Conservation (phyloP, 2,888 invertebrate species). For the Lissonota sp. region DNA sequence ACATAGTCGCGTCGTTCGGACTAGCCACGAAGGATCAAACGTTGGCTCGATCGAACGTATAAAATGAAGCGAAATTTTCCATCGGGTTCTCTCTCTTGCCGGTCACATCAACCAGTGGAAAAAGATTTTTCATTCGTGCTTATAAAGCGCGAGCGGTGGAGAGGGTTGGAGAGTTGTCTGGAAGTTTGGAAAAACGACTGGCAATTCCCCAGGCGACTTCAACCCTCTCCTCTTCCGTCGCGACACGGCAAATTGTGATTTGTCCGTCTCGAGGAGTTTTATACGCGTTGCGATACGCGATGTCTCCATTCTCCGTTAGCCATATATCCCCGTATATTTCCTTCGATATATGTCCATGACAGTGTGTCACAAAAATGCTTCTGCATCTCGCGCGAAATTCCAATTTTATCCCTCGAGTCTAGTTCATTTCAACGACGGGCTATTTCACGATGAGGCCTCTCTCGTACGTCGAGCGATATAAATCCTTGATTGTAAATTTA, state of each 20-base stretch:
- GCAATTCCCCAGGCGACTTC: conserved; percentile 3
- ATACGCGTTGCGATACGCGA: not conserved
- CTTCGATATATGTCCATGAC: not conserved
- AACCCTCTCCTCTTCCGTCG: not conserved
- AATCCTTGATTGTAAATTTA: conserved; percentile 3
- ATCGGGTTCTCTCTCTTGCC: not conserved
- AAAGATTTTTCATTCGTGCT: not conserved
- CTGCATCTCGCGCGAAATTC: not conserved
- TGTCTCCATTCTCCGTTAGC: not conserved
- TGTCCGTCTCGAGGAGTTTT: not conserved
- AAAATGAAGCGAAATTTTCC: not conserved
- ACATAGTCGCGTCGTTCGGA: not conserved
- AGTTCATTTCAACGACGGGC: conserved; percentile 13
- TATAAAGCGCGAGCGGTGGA: not conserved
- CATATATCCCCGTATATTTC: not conserved
- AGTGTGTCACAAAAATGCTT: not conserved
- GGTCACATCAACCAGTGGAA: not conserved
- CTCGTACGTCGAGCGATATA: not conserved
- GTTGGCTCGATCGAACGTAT: not conserved
- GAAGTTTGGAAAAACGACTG: conserved; percentile 8
- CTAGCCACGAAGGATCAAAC: conserved; percentile 3
- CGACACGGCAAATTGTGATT: conserved; percentile 13
- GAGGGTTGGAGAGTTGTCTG: not conserved
- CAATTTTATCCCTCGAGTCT: conserved; percentile 5
- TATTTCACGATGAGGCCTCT: not conserved